Percentiles rank a stretch among this genome's conserved stretches.
Evolutionary conservation across 2,797 vertebrate genomes (phyloP).

Genomic region (Lerista edwardsae): DNA sequence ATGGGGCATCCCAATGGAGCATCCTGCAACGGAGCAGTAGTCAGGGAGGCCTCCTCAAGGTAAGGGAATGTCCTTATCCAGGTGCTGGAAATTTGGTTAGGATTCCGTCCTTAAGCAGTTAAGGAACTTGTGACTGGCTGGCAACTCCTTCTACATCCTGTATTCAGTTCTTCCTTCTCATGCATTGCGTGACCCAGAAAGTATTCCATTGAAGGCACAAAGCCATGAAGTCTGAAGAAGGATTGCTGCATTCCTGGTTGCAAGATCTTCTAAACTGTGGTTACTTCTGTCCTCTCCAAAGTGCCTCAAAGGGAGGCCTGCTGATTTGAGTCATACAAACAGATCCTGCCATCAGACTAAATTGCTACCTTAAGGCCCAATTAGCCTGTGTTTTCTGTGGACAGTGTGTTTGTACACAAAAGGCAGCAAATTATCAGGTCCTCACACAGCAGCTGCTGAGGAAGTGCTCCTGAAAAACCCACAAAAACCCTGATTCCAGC

Average conservation of each 20-base stretch:
- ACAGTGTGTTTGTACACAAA: constrained; percentile 13
- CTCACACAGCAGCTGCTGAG: constrained; percentile 15
- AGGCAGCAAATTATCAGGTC: constrained; percentile 19
- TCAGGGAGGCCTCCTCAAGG: too few relatives aligned
- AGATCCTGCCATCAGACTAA: not conserved
- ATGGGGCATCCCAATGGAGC: too few relatives aligned
- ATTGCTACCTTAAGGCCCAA: not conserved
- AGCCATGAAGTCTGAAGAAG: not conserved
- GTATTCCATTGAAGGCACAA: not conserved
- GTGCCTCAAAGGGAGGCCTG: constrained; percentile 7
- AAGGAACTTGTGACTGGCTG: not conserved
- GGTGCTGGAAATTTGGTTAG: too few relatives aligned
- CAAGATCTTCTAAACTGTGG: not conserved
- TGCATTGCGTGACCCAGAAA: not conserved
- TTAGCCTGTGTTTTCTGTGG: constrained; percentile 23
- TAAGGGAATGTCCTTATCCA: too few relatives aligned
- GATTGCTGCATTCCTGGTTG: not conserved
- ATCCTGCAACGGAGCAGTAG: too few relatives aligned
- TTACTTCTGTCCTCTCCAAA: not conserved
- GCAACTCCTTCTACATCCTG: not conserved
- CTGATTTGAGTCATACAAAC: constrained; percentile 14
- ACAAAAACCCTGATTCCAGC: not conserved
- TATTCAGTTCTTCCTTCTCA: not conserved
- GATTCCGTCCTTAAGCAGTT: not conserved
- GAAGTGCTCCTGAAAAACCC: constrained; percentile 8